Base-by-base conservation (phyloP, 2,113 vertebrate genomes). In the Chlamydotis undulata region DNA sequence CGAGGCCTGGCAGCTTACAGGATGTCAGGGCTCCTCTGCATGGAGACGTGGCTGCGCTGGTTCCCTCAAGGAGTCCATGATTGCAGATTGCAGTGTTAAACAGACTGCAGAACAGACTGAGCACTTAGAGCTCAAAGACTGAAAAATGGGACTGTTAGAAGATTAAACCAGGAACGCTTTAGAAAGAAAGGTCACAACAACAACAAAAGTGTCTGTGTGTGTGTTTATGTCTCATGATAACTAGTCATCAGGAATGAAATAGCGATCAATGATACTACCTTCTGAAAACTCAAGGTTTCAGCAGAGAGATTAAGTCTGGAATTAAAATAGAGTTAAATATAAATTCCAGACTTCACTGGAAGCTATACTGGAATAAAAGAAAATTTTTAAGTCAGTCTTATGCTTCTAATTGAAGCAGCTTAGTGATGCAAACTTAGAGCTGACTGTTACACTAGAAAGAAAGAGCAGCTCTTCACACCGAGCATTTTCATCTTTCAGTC, bases 401-500 rank as follows among this genome's bases (percentile, higher is more conserved):
- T 61, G 10, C 55, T 79, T 88, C 31, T 68, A 69, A 82, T 18
- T 50, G 53, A 73, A 67, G 73, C 70, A 94, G 23, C 25, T 92
- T 79, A 89, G 81, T 41, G 59, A 89, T 50, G 57, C 70, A 94
- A 83, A 79, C 77, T 63, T 41, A 33, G 53, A 91, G 68, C 31
- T 64, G 50, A 63, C 64, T 82, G 52, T 73, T 84, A 56, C 14
- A 50, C 37, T 47, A 83, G 67, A 86, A 63, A 77, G 57, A 41
- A 28, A n/a, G 53, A 64, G 25, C 33, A 45, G 43, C 41, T 73
- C 59, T 92, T 74, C 83, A 76, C 59, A 65, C 5, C 49, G 57
- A 93, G 67, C 12, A 55, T 93, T 94, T 97, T 95, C 63, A 93
- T 89, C 92, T 93, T 64, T 64, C 80, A 85, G 43, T 83, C 79